A percentile compares a stretch with the other conserved stretches of the same genome.
phyloP scores from a whole-genome alignment of 2,113 vertebrate species.

The Tympanuchus pallidicinctus region DNA sequence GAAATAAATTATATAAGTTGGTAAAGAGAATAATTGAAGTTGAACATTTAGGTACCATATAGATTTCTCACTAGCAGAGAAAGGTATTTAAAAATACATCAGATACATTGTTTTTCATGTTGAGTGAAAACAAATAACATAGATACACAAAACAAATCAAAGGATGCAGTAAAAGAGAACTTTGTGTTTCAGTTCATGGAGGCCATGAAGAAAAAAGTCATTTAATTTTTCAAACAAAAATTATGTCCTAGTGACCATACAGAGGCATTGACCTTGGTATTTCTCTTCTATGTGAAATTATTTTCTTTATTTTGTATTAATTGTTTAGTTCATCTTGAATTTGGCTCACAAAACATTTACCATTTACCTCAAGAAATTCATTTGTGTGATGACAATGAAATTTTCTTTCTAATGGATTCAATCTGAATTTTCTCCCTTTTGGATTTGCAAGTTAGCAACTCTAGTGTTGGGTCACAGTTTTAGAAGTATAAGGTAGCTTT shows the following conservation, averaged over 20 bases:
- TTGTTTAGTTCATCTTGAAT: background rate
- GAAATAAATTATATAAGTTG: background rate
- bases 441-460: background rate
- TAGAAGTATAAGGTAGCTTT: background rate
- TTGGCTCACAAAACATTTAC: background rate
- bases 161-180: background rate
- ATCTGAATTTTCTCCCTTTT: background rate
- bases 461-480: background rate
- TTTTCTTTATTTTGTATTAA: background rate
- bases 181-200: background rate
- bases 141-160: background rate
- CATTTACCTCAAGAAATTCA: background rate
- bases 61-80: background rate
- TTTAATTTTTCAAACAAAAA: background rate
- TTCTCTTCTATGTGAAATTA: background rate
- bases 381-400: background rate
- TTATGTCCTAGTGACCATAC: background rate
- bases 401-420: background rate
- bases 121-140: background rate
- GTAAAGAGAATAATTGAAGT: background rate
- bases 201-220: background rate
- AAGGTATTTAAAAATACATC: background rate
- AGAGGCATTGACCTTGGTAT: background rate
- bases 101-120: background rate
- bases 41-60: fast-evolving